Percentiles rank a stretch among this genome's conserved stretches.
Evolutionary conservation across 1,140 invertebrate genomes (phyloP).

Genomic region (Teleogryllus occipitalis): DNA sequence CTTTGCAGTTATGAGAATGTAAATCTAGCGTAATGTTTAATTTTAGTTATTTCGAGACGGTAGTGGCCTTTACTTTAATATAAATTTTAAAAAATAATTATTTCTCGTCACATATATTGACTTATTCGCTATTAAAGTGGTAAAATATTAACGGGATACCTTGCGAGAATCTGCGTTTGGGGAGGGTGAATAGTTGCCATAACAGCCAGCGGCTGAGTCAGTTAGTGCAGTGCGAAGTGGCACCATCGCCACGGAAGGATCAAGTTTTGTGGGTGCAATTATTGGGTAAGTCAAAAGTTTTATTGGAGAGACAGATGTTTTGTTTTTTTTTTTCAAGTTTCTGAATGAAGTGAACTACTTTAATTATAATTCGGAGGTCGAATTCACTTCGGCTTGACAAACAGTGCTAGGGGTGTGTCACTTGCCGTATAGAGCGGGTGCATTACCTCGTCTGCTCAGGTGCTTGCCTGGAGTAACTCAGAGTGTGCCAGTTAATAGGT

Average conservation of each 20-base stretch:
- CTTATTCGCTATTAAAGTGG: not conserved
- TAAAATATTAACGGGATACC: not conserved
- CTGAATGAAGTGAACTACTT: too few relatives aligned
- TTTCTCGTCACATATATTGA: not conserved
- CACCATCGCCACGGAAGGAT: not conserved
- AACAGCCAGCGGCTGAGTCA: not conserved
- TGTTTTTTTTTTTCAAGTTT: too few relatives aligned
- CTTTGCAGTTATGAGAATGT: not conserved
- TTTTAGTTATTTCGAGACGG: not conserved
- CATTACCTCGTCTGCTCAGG: not conserved
- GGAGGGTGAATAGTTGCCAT: not conserved
- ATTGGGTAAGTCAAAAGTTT: not conserved
- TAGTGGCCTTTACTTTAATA: not conserved
- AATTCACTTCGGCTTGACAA: not conserved
- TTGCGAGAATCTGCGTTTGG: not conserved
- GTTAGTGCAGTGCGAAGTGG: not conserved
- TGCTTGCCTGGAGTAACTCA: not conserved
- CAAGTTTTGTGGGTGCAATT: not conserved
- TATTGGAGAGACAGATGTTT: not conserved
- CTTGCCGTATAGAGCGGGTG: not conserved
- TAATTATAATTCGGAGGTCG: too few relatives aligned
- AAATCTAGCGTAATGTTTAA: not conserved
- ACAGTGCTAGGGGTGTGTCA: not conserved
- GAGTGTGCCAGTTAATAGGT: not conserved
- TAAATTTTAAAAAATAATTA: not conserved